Evolutionary conservation across 2,113 vertebrate genomes (phyloP).

Genomic region (Xyrauchen texanus): DNA sequence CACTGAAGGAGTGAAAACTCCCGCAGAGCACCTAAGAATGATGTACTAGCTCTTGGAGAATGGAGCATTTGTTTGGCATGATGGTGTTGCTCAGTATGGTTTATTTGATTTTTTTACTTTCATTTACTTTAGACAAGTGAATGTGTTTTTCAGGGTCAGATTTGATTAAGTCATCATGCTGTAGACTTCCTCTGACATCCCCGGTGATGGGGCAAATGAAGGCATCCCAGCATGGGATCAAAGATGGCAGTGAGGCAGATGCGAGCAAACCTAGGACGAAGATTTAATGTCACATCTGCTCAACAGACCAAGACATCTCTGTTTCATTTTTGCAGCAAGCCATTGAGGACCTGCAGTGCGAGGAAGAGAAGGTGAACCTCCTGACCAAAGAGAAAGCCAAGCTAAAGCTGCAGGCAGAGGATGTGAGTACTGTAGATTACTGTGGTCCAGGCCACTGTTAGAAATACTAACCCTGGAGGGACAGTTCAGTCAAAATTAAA

Average conservation of each 20-base stretch:
- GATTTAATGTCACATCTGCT: slow-evolving; percentile 56
- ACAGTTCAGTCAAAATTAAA: too few relatives aligned
- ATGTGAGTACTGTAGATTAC: slow-evolving; percentile 57
- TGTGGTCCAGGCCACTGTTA: not conserved
- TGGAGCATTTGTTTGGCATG: too few relatives aligned
- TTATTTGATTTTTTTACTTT: not conserved
- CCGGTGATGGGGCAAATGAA: slow-evolving; percentile 44
- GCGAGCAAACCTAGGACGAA: slow-evolving; percentile 28
- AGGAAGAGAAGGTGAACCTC: slow-evolving; percentile 76
- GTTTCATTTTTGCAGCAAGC: slow-evolving; percentile 64
- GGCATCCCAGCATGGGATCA: slow-evolving; percentile 45
- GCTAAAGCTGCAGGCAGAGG: slow-evolving; percentile 71
- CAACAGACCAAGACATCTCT: slow-evolving; percentile 47
- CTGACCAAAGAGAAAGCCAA: slow-evolving; percentile 75
- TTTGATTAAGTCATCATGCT: slow-evolving; percentile 52
- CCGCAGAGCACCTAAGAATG: not conserved
- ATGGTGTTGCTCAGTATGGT: not conserved
- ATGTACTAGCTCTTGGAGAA: too few relatives aligned
- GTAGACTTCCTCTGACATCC: slow-evolving; percentile 44
- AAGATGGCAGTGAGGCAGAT: slow-evolving; percentile 58
- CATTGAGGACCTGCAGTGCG: slow-evolving; percentile 74
- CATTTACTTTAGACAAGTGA: slow-evolving; percentile 29
- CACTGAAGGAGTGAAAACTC: slow-evolving; percentile 7
- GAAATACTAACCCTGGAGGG: not conserved
- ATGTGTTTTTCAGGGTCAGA: slow-evolving; percentile 33